Percentiles rank a stretch among this genome's conserved stretches.
These are phyloP conservation scores for Dicranocentrus wangi DNA, from an alignment of 2,888 invertebrate genomes.

Conservation along the genomic window DNA sequence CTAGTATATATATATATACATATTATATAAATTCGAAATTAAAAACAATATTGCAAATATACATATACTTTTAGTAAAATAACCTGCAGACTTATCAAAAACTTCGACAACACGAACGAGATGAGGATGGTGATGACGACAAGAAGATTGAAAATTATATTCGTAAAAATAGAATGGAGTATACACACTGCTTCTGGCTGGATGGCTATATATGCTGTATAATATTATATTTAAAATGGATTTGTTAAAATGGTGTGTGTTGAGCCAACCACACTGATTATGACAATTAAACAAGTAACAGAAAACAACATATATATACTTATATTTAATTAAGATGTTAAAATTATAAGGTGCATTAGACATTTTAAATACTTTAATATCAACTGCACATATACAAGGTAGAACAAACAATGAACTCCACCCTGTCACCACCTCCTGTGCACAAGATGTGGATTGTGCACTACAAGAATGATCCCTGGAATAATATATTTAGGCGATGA, in stretches of 20 bases:
- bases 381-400: neutral
- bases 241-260: no score
- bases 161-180: neutral
- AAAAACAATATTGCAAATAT: no score
- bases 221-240: no score
- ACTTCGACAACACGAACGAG: neutral
- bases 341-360: neutral
- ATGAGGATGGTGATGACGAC: neutral
- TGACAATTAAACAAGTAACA: slow-evolving; percentile 2
- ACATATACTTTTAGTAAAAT: no score
- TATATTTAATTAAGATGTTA: neutral
- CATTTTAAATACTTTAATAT: neutral
- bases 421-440: neutral
- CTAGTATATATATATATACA: no score
- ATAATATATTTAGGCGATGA: neutral
- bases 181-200: neutral
- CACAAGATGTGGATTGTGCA: neutral
- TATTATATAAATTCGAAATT: no score
- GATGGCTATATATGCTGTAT: no score
- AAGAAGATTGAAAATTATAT: neutral
- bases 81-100: no score
- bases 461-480: neutral
- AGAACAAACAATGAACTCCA: neutral
- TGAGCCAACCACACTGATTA: neutral
- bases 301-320: slow-evolving; percentile 5